Base-by-base conservation (phyloP, 2,888 invertebrate genomes). In the Bombylius discolor region DNA sequence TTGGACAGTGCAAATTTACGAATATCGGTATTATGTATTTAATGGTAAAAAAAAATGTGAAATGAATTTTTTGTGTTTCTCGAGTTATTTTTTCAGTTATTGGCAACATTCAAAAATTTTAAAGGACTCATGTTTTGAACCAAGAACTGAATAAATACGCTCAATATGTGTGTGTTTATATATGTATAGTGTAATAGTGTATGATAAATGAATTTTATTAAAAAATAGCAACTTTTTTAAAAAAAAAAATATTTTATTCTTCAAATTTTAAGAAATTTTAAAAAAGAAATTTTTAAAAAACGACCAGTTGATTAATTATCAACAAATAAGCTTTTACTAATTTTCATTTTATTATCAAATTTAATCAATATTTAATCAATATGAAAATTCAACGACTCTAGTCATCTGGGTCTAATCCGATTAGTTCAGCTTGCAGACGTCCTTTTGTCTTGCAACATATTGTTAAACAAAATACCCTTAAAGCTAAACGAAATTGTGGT, bases 401-500 rank as follows among this genome's bases (percentile, higher is more conserved):
- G 78, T 89, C 89, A 74, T 90, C 89, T 72, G 85, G 86, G 72
- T 90, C 90, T 80, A 90, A 81, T 64, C 88, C 89, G 68, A 89
- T 82, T 59, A 91, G 81, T 75, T 89, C 89, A 62, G 88, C 88
- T 73, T 89, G 89, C 74, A 89, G 79, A 66, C 89, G 82, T 59
- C 85, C 84, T 72, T 89, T 87, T 68, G 87, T 84, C 64, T 89
- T 84, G 75, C 93, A 93, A 76, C 91, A 93, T 62, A 90, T 81
- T 49, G 89, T 90, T 77, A 91, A 78, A 76, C 92, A 93, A 69
- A 93, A 82, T 67, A 91, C 86, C 66, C 89, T 80, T 64, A 94
- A 79, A 49, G 94, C 93, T 60, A 91, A 79, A 61, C 96, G 81
- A 76, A 97, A 97, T 74, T 95, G 92, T 49, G 92, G 91, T 72